These are phyloP conservation scores for Drosophila nigromelanica DNA, from an alignment of 1,140 invertebrate species.

Conservation along the genomic window DNA sequence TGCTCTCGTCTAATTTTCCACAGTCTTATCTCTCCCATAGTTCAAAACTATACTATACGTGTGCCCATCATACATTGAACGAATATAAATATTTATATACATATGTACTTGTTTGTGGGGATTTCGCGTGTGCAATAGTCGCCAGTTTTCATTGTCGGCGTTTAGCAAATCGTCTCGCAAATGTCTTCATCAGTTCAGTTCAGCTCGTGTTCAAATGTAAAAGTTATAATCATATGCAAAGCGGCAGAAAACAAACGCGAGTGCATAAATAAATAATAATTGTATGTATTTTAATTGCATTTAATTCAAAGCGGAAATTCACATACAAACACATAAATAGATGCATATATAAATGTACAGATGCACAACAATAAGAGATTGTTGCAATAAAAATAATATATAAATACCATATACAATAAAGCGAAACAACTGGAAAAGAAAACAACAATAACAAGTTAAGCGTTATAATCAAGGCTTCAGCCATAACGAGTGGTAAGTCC, in stretches of 20 bases:
- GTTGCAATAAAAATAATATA: slow-evolving; percentile 29
- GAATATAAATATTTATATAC: background rate
- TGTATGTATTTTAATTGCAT: slow-evolving; percentile 57
- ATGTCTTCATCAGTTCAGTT: slow-evolving; percentile 28
- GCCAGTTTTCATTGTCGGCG: slow-evolving; percentile 16
- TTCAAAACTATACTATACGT: slow-evolving; percentile 9
- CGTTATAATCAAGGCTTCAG: slow-evolving; percentile 12
- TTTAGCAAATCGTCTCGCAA: slow-evolving; percentile 26
- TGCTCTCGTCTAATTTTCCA: background rate
- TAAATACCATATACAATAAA: slow-evolving; percentile 28
- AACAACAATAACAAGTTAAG: slow-evolving; percentile 1
- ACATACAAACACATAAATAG: slow-evolving; percentile 14
- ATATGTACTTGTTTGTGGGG: slow-evolving; percentile 1
- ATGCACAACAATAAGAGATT: slow-evolving; percentile 43
- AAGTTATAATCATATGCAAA: slow-evolving; percentile 52
- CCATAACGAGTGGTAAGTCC: slow-evolving; percentile 40
- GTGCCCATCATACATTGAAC: background rate
- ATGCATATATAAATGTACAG: slow-evolving; percentile 29
- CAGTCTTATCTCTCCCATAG: slow-evolving; percentile 24
- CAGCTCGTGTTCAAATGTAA: slow-evolving; percentile 43
- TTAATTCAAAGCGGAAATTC: slow-evolving; percentile 74
- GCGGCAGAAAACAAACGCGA: slow-evolving; percentile 56
- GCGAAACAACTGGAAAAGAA: slow-evolving; percentile 18
- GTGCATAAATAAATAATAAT: slow-evolving; percentile 54
- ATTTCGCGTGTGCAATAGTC: slow-evolving; percentile 24